Evolutionary conservation across 2,888 invertebrate species (phyloP).

Genomic region (Lymantria monacha): DNA sequence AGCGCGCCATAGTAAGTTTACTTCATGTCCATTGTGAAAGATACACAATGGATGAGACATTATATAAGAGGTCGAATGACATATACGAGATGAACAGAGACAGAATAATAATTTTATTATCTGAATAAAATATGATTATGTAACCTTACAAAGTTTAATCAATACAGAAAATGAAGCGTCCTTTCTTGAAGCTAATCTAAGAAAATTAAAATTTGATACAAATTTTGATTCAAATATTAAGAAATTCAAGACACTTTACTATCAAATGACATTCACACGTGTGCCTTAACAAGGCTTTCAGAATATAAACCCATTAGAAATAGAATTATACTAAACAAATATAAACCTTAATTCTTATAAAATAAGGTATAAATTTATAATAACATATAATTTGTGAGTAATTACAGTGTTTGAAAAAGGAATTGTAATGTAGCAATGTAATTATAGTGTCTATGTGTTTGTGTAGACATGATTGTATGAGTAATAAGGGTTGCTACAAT

Average conservation of each 20-base stretch:
- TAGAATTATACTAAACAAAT: slow-evolving; percentile 38
- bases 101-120: neutral
- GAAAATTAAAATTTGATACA: neutral
- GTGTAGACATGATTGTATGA: slow-evolving; percentile 20
- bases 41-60: no score
- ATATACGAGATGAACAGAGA: no score
- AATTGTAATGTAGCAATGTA: slow-evolving; percentile 60
- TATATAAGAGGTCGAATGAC: no score
- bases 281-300: slow-evolving; percentile 67
- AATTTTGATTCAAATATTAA: neutral
- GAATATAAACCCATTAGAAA: slow-evolving; percentile 55
- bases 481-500: slow-evolving; percentile 37
- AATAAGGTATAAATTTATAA: slow-evolving; percentile 32
- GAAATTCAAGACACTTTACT: slow-evolving; percentile 28
- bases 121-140: neutral
- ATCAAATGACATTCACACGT: slow-evolving; percentile 67
- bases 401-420: slow-evolving; percentile 65
- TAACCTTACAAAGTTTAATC: neutral
- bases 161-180: neutral
- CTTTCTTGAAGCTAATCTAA: neutral
- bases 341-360: slow-evolving; percentile 37
- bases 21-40: no score
- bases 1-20: no score
- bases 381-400: slow-evolving; percentile 52
- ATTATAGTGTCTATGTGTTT: slow-evolving; percentile 46